Evolutionary conservation across 2,888 invertebrate genomes (phyloP), one percentile per base, ranked within the genome.

Genomic region (Amblyjoppa fuscipennis): DNA sequence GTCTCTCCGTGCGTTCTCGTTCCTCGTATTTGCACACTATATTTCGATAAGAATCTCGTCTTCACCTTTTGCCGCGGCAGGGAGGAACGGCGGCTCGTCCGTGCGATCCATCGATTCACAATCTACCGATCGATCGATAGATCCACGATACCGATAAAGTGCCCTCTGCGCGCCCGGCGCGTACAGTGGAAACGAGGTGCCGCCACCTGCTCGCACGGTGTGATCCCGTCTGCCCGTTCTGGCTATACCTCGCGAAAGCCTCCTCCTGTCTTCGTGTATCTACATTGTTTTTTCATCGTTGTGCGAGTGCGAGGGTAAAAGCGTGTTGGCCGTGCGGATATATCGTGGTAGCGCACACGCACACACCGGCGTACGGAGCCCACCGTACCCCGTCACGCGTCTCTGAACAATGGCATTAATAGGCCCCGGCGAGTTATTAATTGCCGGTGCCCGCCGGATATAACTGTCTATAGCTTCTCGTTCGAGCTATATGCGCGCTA

Each of bases 371-470:
- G 59, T 25, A 25, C 56, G 56, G 20, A 84, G 89, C 88, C 90
- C 91, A 83, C 78, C 87, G 88, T 88, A 88, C 89, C 89, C 89
- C 93, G 93, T 94, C 93, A 93, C 93, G 94, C 93, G 93, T 93
- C 93, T 93, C 93, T 93, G 93, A 93, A 93, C 93, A 94, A 93
- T 93, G 92, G 93, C 93, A 94, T 94, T 93, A 93, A 94, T 93
- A 92, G 93, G 93, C 92, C 89, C 92, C 90, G 92, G 90, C 91
- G 93, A 93, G 93, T 93, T 93, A 93, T 94, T 94, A 94, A 94
- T 94, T 93, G 93, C 92, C 92, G 91, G 91, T 93, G 89, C 91
- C 91, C 93, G 92, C 94, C 94, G 93, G 94, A 93, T 93, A 92
- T 93, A 92, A 93, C 91, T 91, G 93, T 93, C 93, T 92, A 93